Base-by-base conservation (phyloP, 2,797 vertebrate species). In the Cyprinodon diabolis region DNA sequence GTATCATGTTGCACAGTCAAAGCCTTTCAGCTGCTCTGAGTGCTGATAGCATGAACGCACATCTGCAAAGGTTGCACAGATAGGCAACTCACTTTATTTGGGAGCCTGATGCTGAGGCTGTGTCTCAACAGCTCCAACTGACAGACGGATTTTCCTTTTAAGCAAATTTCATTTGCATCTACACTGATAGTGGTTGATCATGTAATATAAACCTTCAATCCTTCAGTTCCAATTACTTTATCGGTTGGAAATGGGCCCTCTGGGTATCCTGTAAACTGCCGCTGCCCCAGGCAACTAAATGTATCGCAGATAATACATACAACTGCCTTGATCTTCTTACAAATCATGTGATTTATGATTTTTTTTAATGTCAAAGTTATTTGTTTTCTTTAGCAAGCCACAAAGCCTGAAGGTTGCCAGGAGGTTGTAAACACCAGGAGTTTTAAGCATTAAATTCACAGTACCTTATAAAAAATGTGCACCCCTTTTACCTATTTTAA, bases 1-100 rank as follows among this genome's bases (percentile, higher is more conserved):
- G 90, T 89, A 93, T 94, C 91, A 89, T 81, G 87, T 93, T 88
- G 81, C 90, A 69, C 70, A 66, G 83, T 84, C 80, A 71, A 81
- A 78, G 84, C 89, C 55, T 79, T 77, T 88, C 75, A 90, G 84
- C 82, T 83, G 84, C 84, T 69, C 69, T 23, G 76, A 76, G 75
- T 15, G 21, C 86, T 75, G 85, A 91, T 90, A 90, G 85, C 79
- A 76, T 65, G 1, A 66, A 69, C 69, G 56, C 78, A 79, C 82
- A 60, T 83, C 80, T 80, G 77, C 85, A 84, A 75, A 85, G 81
- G 87, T 78, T 72, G 69, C 19, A 30, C 63, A 74, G 86, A 88
- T 86, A 84, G 58, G 66, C 48, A 72, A 79, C 75, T 66, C 81
- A 82, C 76, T 89, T 87, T 73, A 84, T 87, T 86, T 77, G 76